Base-by-base conservation (phyloP, 2,888 invertebrate species). In the Sthenelais limicola region DNA sequence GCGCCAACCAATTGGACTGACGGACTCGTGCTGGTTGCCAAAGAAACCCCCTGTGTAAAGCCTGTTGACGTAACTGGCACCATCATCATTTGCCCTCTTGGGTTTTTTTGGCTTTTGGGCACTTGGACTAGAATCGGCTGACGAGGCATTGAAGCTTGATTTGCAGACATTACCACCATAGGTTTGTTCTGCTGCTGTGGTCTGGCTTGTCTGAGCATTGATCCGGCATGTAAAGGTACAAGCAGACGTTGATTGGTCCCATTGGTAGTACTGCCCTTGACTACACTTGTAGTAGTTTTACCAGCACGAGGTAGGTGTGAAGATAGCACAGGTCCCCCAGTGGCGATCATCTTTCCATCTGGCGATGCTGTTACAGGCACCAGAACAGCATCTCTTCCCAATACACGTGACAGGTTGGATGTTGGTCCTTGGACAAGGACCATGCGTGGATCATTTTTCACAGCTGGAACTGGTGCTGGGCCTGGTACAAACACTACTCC, bases 71-170 rank as follows among this genome's bases (percentile, higher is more conserved):
- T 24, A 1, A 62, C 62, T 21, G 62, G 62, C 3, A 62, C 62
- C 62, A 62, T 62, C 5, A 62, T 62, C 5, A 62, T n/a, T 5
- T 21, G 62, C n/a, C 38, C 62, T 9, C 62, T 62, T 62, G 15
- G 35, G 26, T 3, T 43, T 43, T 35, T 62, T 62, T 21, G 62
- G 3, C 62, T 43, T 35, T 62, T 62, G 5, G 62, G 3, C 15
- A 3, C n/a, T 35, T 35, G 62, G 15, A 62, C 24, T 3, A 62
- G 62, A 3, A 62, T 38, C n/a, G 12, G 54, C 28, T 62, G 54
- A 5, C 56, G 32, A 4, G 30, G 32, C 15, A 33, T 7, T 2
- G 32, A 4, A 21, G 18, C 26, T 26, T 38, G 38, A 3, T 35
- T 21, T 38, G 62, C 21, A 24, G 21, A 43, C 35, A 62, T 24